Base-by-base conservation (phyloP, 2,797 vertebrate genomes). In the Channa striata region DNA sequence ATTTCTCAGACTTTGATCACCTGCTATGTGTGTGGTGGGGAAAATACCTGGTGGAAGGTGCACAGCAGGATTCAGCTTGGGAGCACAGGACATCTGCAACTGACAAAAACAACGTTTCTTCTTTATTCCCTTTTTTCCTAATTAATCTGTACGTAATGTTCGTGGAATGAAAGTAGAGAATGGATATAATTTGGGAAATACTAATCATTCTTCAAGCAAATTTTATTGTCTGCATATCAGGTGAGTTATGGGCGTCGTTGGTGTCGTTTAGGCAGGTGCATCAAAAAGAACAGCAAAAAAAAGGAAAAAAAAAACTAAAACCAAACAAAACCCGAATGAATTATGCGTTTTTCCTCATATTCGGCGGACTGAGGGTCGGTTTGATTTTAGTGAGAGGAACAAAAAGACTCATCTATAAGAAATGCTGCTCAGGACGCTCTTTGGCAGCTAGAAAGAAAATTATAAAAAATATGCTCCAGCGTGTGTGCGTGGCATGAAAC, bases 101-200 rank as follows among this genome's bases (percentile, higher is more conserved):
- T 96, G 95, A 96, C 93, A 71, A 25, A 30, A 66, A 43, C 76
- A 84, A 84, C 82, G 13, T 66, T 68, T 46, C 25, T 30, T 10
- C 1, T 64, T 36, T 23, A 16, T 14, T 59, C 58, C 2, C 77
- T 23, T 25, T 13, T 10, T 10, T 19, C 16, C 8, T 6, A 1
- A 4, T 2, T 52, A 53, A 59, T 50, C 92, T 86, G 93, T 93
- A 94, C 95, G 95, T 95, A 91, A 97, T 97, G 96, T 93, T 92
- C 96, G 93, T 98, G 97, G 96, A 95, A 97, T 98, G 96, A 99
- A 94, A 93, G 95, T 92, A 82, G 94, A 97, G 90, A 92, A 99
- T 99, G 97, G 97, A 99, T 97, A 94, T 98, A 95, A 95, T 97
- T 93, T 98, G 96, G 97, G 97, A 98, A 95, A 94, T 98, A 95